Conservation (phyloP, 1,140 invertebrate genomes). For the Drosophila ohnishii region DNA sequence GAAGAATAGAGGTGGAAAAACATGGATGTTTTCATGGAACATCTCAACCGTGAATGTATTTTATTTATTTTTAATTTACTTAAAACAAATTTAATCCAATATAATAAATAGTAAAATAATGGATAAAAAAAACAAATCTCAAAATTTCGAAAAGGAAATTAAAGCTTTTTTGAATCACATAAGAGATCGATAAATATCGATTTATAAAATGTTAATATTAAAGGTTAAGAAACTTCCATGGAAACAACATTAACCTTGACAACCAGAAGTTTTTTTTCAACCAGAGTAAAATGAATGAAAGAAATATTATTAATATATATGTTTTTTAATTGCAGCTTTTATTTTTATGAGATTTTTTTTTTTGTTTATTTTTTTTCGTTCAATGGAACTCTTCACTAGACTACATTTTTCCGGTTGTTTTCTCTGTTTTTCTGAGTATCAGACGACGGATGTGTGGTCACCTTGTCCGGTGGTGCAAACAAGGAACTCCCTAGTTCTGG, state of each 20-base stretch:
- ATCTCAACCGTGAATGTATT: too few species aligned
- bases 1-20: too few species aligned
- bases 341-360: constrained; percentile 34
- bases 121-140: too few species aligned
- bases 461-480: not conserved
- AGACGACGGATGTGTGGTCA: not conserved
- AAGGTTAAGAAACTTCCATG: not conserved
- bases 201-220: not conserved
- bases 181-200: not conserved
- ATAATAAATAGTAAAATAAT: too few species aligned
- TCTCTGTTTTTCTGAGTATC: constrained; percentile 18
- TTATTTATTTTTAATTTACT: too few species aligned
- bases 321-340: constrained; percentile 37
- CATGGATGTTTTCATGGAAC: too few species aligned
- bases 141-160: too few species aligned
- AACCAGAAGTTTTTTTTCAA: not conserved
- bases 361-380: constrained; percentile 15
- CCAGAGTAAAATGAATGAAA: not conserved
- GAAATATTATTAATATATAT: not conserved
- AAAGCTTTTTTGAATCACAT: too few species aligned
- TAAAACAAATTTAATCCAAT: too few species aligned
- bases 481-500: constrained; percentile 32
- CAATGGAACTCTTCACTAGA: constrained; percentile 17
- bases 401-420: constrained; percentile 13
- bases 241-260: not conserved